Evolutionary conservation across 1,140 invertebrate species (phyloP), one percentile per base, ranked within the genome.

Genomic region (Drosophila pruinosa): DNA sequence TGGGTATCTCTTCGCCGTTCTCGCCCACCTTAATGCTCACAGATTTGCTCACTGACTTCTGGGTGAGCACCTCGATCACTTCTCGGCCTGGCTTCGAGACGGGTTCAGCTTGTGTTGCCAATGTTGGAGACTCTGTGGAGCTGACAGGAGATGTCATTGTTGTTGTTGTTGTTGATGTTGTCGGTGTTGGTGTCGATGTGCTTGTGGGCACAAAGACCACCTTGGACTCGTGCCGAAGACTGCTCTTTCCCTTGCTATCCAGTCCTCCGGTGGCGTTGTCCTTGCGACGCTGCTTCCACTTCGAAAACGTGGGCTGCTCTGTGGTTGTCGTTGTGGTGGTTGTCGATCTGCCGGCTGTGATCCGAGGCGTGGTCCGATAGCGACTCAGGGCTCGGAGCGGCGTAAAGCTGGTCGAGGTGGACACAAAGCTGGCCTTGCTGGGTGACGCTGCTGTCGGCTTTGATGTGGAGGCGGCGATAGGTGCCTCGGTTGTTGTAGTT

Each of bases 1-100:
- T 72, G 28, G 89, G 89, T 64, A 91, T 89, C 62, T 91, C 89
- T 53, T 90, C 79, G 15, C 89, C 89, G 24, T 90, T 88, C 19
- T 78, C 69, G 22, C 89, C 89, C 43, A 91, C 77, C 56, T 91
- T 91, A 12, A 90, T 89, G 72, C 89, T 91, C 2, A 90, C 89
- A 6, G 89, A 90, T 34, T 82, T 89, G 39, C 89, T 90, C 1
- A 91, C 89, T 4, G 89, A 91, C 39, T 91, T 91, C 19, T 91
- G 89, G 34, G 89, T 91, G 4, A 90, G 77, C 52, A 91, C 79
- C 41, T 91, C 89, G 21, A 82, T 52, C 12, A 82, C 59, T 57
- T 86, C 74, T 21, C 57, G 21, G 0, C 17, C 41, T 15, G 10
- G 22, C n/a, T n/a, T n/a, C n/a, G n/a, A n/a, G 24, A 43, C 2